A percentile compares a stretch with the other conserved stretches of the same genome.
Conservation (phyloP, 2,113 vertebrate species). For the Collichthys lucidus region DNA sequence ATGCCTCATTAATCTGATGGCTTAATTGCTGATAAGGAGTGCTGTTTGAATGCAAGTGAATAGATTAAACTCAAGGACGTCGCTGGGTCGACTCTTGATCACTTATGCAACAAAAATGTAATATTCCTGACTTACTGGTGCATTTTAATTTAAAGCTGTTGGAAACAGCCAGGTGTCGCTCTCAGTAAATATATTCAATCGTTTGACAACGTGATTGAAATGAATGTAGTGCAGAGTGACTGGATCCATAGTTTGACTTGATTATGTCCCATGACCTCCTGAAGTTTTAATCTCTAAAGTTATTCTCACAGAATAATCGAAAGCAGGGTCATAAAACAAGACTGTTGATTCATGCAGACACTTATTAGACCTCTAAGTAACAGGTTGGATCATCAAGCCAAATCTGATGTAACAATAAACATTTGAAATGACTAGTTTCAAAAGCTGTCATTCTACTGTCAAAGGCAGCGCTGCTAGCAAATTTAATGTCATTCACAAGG, state of each 20-base stretch:
- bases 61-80: conserved; percentile 64
- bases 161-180: conserved; percentile 14
- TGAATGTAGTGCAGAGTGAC: background rate
- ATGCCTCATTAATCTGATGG: conserved; percentile 72
- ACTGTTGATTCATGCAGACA: background rate
- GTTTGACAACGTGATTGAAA: background rate
- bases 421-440: background rate
- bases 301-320: background rate
- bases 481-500: background rate
- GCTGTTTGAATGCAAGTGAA: conserved; percentile 60
- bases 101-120: conserved; percentile 35
- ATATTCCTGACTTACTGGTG: background rate
- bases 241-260: background rate
- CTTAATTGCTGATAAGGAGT: conserved; percentile 72
- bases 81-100: conserved; percentile 33
- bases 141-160: conserved; percentile 31
- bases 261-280: background rate
- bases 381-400: background rate
- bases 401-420: background rate
- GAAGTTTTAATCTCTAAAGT: background rate
- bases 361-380: background rate
- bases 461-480: background rate
- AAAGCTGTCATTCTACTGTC: conserved; percentile 3
- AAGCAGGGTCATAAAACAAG: background rate
- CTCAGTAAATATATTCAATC: conserved; percentile 24